Evolutionary conservation across 2,888 invertebrate species (phyloP), one percentile per base, ranked within the genome.

Genomic region (Ennomos fuscantarius): DNA sequence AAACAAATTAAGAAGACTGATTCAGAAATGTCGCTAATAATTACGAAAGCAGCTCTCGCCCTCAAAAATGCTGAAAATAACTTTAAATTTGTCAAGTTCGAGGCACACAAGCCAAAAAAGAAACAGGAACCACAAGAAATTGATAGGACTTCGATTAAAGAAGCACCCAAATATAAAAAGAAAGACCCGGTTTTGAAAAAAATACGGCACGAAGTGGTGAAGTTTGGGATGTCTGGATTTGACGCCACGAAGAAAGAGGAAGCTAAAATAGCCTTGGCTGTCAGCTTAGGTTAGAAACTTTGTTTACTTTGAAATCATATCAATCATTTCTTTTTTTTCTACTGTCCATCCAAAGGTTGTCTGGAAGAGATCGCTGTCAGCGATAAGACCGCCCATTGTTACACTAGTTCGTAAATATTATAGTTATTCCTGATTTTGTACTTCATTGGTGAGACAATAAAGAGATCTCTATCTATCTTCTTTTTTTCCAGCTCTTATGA

Each of bases 151-250:
- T 55, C 40, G 40, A 73, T 66, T 56, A 58, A 53, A 43, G 68
- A 72, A 52, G 49, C 52, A 39, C 61, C 63, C 1, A 65, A 60
- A 36, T 62, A 65, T 56, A 60, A 70, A 8, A 82, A 69, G 70
- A 84, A 79, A 76, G 94, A 95, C 72, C 88, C 96, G 62, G 95
- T 96, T 69, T 94, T 98, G 72, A 96, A 96, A 70, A 94, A 93
- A 73, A 95, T 96, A 1, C 93, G 96, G 49, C 95, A 95, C 82
- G 98, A 98, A 79, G 94, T 98, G 5, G 94, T 96, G 8, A 97
- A 96, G 76, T 96, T 97, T 82, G 97, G 97, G 34, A 95, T 96
- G 87, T 94, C 94, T 31, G 97, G 96, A 50, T 94, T 97, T 53
- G 93, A 94, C 55, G 89, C 94, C 2, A 89, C 93, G 9, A 95